A percentile compares a stretch with the other conserved stretches of the same genome.
phyloP scores from a whole-genome alignment of 2,797 vertebrate genomes.

The Graptemys geographica region DNA sequence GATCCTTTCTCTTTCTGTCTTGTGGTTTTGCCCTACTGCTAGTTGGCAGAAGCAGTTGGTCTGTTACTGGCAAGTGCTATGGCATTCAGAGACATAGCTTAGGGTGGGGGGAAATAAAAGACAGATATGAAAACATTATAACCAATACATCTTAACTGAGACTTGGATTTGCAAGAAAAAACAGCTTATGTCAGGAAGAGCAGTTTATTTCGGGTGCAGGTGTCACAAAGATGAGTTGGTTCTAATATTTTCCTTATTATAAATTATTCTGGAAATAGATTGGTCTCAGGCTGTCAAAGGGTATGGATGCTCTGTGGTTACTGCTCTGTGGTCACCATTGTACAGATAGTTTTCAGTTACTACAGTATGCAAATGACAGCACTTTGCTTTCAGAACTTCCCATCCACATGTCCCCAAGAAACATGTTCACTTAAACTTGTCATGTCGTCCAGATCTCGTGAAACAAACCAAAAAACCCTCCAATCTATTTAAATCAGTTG shows the following conservation, averaged over 20 bases:
- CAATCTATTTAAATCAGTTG: neutral
- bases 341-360: neutral
- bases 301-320: neutral
- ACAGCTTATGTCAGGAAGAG: neutral
- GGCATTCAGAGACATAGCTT: neutral
- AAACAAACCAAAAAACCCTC: neutral
- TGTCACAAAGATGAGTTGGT: neutral
- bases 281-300: neutral
- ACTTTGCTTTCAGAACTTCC: neutral
- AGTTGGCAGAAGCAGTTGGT: neutral
- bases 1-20: neutral
- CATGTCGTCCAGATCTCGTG: rapidly evolving
- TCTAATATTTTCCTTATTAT: neutral
- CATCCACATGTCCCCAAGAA: neutral
- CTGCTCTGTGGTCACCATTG: neutral
- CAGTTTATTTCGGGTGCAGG: neutral
- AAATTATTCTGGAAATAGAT: neutral
- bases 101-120: constrained; percentile 1
- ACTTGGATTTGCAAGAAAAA: neutral
- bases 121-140: neutral
- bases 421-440: neutral
- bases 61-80: neutral
- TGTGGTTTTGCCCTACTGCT: neutral
- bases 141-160: neutral
- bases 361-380: neutral